A percentile compares a stretch with the other conserved stretches of the same genome.
Conservation (phyloP, 2,113 vertebrate genomes). For the Grus americana region DNA sequence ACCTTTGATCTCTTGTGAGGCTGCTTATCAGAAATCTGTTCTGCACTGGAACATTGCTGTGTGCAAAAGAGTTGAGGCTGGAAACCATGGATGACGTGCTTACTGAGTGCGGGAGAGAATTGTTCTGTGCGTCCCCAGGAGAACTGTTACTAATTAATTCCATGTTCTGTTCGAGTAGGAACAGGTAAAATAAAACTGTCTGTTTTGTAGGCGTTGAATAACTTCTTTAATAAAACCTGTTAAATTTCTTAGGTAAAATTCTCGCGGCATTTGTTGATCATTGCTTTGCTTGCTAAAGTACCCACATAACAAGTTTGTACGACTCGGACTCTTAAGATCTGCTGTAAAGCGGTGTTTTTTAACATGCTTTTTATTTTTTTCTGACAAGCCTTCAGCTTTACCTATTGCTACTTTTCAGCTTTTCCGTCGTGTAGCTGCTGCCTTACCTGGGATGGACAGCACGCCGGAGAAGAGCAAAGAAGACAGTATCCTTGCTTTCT, state of each 20-base stretch:
- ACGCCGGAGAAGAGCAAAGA: conserved; percentile 90
- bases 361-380: background rate
- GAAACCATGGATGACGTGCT: background rate
- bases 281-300: background rate
- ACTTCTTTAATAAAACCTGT: background rate
- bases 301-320: background rate
- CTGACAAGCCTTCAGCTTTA: background rate
- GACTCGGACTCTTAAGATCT: rapidly evolving
- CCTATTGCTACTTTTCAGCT: conserved; percentile 64
- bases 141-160: background rate
- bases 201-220: background rate
- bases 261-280: background rate
- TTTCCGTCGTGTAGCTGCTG: conserved; percentile 87
- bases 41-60: background rate
- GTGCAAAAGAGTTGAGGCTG: background rate
- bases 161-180: background rate
- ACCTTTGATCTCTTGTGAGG: background rate
- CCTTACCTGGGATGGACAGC: conserved; percentile 87
- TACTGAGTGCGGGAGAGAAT: background rate
- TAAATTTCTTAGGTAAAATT: background rate
- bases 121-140: background rate
- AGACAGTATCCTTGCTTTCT: conserved; percentile 83
- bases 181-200: background rate
- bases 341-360: background rate
- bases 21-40: background rate